Percentiles rank a stretch among this genome's conserved stretches.
Evolutionary conservation across 1,140 invertebrate genomes (phyloP).

Genomic region (Macrotrachela quadricornifera): DNA sequence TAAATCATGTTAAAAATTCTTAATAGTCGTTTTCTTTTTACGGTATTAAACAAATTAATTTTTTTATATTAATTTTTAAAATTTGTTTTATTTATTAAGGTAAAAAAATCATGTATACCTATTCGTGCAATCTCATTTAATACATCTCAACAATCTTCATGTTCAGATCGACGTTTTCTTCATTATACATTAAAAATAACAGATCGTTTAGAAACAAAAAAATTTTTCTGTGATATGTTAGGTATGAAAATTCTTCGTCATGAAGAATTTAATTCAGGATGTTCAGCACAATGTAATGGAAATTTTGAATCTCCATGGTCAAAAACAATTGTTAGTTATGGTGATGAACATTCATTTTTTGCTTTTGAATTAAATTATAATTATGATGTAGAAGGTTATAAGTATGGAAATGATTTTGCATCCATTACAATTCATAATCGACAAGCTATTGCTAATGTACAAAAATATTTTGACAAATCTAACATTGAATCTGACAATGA

Average conservation of each 20-base stretch:
- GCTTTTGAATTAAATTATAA: slow-evolving; percentile 95
- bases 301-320: slow-evolving; percentile 51
- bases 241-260: slow-evolving; percentile 82
- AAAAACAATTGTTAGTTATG: slow-evolving; percentile 97
- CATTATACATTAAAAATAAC: slow-evolving; percentile 89
- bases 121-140: too few relatives aligned
- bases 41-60: too few relatives aligned
- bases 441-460: slow-evolving; percentile 44
- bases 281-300: slow-evolving; percentile 88
- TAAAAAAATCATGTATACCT: too few relatives aligned
- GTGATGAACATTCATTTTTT: slow-evolving; percentile 77
- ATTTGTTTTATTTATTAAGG: too few relatives aligned
- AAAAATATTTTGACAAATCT: slow-evolving; percentile 17
- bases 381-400: slow-evolving; percentile 67
- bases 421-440: slow-evolving; percentile 56
- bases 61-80: too few relatives aligned
- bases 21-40: too few relatives aligned
- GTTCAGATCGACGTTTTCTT: slow-evolving; percentile 39
- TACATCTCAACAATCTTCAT: too few relatives aligned
- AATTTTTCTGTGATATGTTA: slow-evolving; percentile 67
- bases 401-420: slow-evolving; percentile 64
- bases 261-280: slow-evolving; percentile 87
- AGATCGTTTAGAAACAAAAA: slow-evolving; percentile 53
- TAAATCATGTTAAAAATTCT: too few relatives aligned
- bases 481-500: too few relatives aligned